Evolutionary conservation across 2,797 vertebrate genomes (phyloP), one percentile per base, ranked within the genome.

Genomic region (Clamator glandarius): DNA sequence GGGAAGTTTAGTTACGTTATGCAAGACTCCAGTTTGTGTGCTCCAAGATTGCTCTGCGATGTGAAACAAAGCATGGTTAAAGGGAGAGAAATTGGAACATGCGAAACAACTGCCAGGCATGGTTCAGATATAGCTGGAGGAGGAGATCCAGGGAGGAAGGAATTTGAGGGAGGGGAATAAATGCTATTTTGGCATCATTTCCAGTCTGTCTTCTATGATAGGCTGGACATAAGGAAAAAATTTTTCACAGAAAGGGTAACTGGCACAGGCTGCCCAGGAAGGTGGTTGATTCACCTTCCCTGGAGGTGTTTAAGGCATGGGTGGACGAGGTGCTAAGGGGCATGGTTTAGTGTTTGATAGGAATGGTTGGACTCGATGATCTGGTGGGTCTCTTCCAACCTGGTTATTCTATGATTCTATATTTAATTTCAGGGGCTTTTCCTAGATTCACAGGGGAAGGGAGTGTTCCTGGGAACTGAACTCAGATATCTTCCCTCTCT

Each of bases 1-100:
- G n/a, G 63, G 39, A 28, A 24, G 44, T 81, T 63, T 10, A 2
- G 13, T 70, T 66, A 77, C 31, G 12, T 11, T 0, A 0, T 13
- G 39, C 42, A 72, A 31, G 33, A 28, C 42, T 82, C 28, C 15
- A 24, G 39, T 20, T 66, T 26, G 19, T 57, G 28, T 36, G 35
- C 29, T 70, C 9, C 0, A 15, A 2, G 76, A 15, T 17, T 57
- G 41, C 57, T 87, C 35, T 74, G 55, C 20, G 46, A 39, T 48
- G 31, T 36, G 61, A 59, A 78, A 42, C 26, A 18, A 58, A 55
- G 35, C 8, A 6, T 25, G 16, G 12, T 16, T 26, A 15, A 63
- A 63, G 28, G 35, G 29, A n/a, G n/a, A 64, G 48, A 70, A 70
- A 16, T 8, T 13, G 17, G 31, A 7, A 25, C 15, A 39, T 19